Conservation (phyloP, 2,113 vertebrate genomes). For the Hemiscyllium ocellatum region DNA sequence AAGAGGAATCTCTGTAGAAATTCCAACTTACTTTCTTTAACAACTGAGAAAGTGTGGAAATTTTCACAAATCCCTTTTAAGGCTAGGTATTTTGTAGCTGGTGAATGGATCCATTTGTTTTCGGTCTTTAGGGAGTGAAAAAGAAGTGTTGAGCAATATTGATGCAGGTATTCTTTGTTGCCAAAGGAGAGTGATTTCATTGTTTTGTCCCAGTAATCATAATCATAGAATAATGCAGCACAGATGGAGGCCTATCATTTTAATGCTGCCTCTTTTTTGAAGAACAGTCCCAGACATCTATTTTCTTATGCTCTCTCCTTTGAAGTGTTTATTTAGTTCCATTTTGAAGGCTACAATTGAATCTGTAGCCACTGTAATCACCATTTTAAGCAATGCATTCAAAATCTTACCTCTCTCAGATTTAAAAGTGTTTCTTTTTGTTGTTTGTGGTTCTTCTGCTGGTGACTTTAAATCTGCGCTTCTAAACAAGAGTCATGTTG, state of each 20-base stretch:
- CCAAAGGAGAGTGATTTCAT: background rate
- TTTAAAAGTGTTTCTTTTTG: background rate
- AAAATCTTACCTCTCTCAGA: background rate
- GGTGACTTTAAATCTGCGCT: background rate
- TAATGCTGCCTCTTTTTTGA: no score
- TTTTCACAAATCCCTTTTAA: background rate
- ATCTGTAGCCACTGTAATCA: background rate
- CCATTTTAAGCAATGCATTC: background rate
- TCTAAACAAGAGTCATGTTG: no score
- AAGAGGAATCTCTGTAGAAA: background rate
- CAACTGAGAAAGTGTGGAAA: background rate
- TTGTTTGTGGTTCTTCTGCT: background rate
- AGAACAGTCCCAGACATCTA: background rate
- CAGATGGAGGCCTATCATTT: background rate
- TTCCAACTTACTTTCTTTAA: background rate
- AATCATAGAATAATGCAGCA: background rate
- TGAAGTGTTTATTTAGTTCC: background rate
- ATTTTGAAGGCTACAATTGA: no score
- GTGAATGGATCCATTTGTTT: background rate
- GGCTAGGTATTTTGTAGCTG: background rate
- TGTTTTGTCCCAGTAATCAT: background rate
- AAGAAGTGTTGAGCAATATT: background rate
- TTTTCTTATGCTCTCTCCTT: background rate
- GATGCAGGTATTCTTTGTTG: background rate
- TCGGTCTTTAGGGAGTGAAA: background rate